These are phyloP conservation scores for Camponotus vicinus DNA, from an alignment of 1,140 invertebrate genomes.

Conservation along the genomic window DNA sequence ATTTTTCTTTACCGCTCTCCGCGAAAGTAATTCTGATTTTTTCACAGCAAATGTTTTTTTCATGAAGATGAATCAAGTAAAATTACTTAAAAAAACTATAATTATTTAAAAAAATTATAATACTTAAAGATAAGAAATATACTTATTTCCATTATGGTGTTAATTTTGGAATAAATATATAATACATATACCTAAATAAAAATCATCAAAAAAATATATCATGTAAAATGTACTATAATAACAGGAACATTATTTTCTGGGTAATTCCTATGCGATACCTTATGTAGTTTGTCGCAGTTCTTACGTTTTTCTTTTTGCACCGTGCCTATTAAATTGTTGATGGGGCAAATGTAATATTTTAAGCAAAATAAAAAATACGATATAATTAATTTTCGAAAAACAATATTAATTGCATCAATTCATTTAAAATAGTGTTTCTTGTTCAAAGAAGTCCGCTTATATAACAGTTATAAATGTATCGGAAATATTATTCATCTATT, in stretches of 20 bases:
- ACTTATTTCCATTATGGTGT: background rate
- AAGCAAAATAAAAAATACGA: slow-evolving; percentile 7
- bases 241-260: slow-evolving; percentile 15
- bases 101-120: background rate
- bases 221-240: background rate
- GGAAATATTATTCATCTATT: background rate
- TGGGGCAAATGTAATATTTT: background rate
- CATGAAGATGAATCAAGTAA: background rate
- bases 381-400: background rate
- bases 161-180: slow-evolving; percentile 1
- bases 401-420: background rate
- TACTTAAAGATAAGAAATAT: background rate
- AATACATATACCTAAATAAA: background rate
- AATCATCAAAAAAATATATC: background rate
- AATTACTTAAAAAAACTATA: background rate
- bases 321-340: slow-evolving; percentile 58
- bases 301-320: slow-evolving; percentile 76
- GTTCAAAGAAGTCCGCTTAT: slow-evolving; percentile 40
- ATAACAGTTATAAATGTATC: background rate
- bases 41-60: background rate
- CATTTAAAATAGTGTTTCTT: background rate
- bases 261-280: background rate
- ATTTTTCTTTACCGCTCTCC: background rate
- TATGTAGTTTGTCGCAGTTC: slow-evolving; percentile 21
- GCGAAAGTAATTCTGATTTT: background rate